Conservation (phyloP, 2,797 vertebrate genomes). For the Acrocephalus scirpaceus region DNA sequence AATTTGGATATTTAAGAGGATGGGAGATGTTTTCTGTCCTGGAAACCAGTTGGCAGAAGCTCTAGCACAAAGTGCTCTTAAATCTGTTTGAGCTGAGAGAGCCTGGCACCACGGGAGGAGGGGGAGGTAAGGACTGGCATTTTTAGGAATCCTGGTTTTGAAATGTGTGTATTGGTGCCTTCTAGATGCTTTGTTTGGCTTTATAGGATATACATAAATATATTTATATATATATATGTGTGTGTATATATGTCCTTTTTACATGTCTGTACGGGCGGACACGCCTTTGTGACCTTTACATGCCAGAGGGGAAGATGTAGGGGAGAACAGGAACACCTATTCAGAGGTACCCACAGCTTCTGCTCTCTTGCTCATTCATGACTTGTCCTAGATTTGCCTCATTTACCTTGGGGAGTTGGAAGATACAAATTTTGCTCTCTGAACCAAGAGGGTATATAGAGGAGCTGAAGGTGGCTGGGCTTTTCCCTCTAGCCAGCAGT, state of each 20-base stretch:
- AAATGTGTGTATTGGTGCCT: neutral
- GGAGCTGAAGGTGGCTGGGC: neutral
- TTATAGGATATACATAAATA: neutral
- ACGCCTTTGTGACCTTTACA: neutral
- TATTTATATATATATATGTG: fast-evolving
- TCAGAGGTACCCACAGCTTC: neutral
- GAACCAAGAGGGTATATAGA: neutral
- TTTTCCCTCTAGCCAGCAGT: neutral
- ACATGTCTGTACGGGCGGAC: neutral
- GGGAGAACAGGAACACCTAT: fast-evolving
- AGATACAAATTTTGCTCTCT: neutral
- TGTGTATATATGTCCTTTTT: fast-evolving
- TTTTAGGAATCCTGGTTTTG: neutral
- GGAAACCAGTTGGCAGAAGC: neutral
- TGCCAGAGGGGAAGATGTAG: neutral
- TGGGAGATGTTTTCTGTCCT: neutral
- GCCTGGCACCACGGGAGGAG: neutral
- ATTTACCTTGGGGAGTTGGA: neutral
- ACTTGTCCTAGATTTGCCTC: neutral
- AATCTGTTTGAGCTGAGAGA: neutral
- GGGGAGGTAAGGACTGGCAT: neutral
- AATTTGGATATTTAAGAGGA: neutral
- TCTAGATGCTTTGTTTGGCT: neutral
- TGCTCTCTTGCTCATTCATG: neutral
- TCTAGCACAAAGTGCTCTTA: neutral